Conservation (phyloP, 2,797 vertebrate species). For the Pangasius mekongensis region DNA sequence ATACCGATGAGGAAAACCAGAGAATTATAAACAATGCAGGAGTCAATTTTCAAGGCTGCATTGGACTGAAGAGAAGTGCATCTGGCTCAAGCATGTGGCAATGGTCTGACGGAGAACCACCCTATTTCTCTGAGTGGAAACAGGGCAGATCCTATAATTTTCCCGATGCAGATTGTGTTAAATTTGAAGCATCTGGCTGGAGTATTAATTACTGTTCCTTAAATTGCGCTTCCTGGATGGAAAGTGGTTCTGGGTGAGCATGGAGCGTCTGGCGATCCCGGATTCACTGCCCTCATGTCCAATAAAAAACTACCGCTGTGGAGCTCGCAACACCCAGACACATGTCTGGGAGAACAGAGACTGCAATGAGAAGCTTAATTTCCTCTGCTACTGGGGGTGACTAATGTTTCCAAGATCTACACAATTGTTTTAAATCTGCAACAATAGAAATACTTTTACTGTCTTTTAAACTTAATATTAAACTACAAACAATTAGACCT, state of each 20-base stretch:
- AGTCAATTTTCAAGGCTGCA: slow-evolving; percentile 32
- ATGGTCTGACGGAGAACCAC: slow-evolving; percentile 60
- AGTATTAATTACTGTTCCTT: accelerated
- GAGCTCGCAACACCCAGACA: neutral
- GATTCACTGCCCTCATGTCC: neutral
- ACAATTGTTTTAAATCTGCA: neutral
- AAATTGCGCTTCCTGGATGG: slow-evolving; percentile 42
- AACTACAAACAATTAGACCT: neutral
- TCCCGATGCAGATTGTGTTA: neutral
- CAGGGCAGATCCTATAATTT: neutral
- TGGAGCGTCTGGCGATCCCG: accelerated
- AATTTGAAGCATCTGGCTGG: accelerated
- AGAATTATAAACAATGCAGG: accelerated
- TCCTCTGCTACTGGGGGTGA: neutral
- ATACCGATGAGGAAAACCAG: accelerated
- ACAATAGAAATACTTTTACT: neutral
- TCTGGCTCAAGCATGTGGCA: slow-evolving; percentile 29
- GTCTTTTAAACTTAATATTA: neutral
- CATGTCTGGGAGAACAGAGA: slow-evolving; percentile 8
- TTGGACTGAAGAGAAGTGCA: slow-evolving; percentile 25
- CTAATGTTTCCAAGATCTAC: neutral
- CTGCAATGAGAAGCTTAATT: neutral
- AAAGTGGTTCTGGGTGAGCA: slow-evolving; percentile 17
- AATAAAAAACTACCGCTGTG: neutral
- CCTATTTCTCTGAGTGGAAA: slow-evolving; percentile 26